These are phyloP conservation scores for Dioctria linearis DNA, from an alignment of 2,888 invertebrate species.

Conservation along the genomic window DNA sequence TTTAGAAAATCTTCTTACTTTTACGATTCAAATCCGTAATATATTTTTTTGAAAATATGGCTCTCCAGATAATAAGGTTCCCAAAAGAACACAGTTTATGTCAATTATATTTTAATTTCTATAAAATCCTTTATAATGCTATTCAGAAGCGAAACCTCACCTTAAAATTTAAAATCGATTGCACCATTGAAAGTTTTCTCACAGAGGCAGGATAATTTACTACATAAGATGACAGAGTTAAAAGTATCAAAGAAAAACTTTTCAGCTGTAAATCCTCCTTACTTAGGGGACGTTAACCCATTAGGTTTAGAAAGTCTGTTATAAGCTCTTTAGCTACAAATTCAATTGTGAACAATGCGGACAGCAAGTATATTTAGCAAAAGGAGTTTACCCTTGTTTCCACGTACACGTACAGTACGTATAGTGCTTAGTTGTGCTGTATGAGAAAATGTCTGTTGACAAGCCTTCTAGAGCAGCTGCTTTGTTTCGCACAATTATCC, in stretches of 20 bases:
- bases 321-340: constrained; percentile 44
- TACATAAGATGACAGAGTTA: neutral
- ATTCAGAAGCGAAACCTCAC: too few species aligned
- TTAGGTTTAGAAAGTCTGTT: constrained; percentile 38
- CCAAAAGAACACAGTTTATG: too few species aligned
- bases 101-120: too few species aligned
- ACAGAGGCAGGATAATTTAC: too few species aligned
- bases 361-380: constrained; percentile 26
- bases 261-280: constrained; percentile 32
- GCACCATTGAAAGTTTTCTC: too few species aligned
- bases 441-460: constrained; percentile 40
- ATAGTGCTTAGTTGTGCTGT: neutral
- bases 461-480: constrained; percentile 38
- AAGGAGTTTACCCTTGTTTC: constrained; percentile 31
- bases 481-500: constrained; percentile 56
- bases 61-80: too few species aligned
- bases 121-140: too few species aligned
- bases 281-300: constrained; percentile 48
- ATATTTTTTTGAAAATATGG: too few species aligned
- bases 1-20: too few species aligned
- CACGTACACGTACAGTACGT: neutral
- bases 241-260: constrained; percentile 15
- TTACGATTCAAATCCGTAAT: too few species aligned
- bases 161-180: neutral
- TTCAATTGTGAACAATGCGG: constrained; percentile 39